Base-by-base conservation (phyloP, 2,888 invertebrate genomes). In the Drosophila koepferae region DNA sequence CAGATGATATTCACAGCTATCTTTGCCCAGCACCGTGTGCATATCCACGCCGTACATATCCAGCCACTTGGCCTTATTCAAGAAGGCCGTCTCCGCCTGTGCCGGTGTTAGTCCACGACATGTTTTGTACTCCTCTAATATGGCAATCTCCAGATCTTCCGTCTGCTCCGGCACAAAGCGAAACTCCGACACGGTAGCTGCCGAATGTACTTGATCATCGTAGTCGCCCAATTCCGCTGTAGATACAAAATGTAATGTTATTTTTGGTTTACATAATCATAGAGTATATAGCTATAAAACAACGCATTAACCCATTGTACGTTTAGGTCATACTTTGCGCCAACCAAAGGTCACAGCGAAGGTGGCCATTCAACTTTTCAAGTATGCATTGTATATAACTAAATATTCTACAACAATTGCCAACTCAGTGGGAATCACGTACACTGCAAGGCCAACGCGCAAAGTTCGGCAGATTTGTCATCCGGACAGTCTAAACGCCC, bases 1-100 rank as follows among this genome's bases (percentile, higher is more conserved):
- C 64, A 99, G 94, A 80, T 97, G 96, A 93, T 99, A 99, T 93
- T 98, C 98, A 94, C 97, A 97, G 38, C 98, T 97, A 94, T 99
- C 99, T 94, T 98, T 98, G 3, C 99, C 99, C 92, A 98, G 94
- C 51, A 99, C 99, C 80, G 96, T 98, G 92, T 99, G 99, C 97
- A 99, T 99, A 92, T 99, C 99, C 62, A 99, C 99, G 66, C 99
- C 99, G 94, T 99, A 99, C 97, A 98, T 98, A 93, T 99, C 99
- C 84, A 99, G 94, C 97, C 98, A 98, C 94, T 99, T 99, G 12
- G 96, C 98, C 94, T 99, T 99, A 92, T 98, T 98, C 63, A 99
- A 94, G 93, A 97, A 99, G 86, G 97, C 97, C 56, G 97, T 96
- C 94, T 99, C 99, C 44, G 99, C 98, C 93, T 98, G 97, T 0